phyloP scores from a whole-genome alignment of 2,888 invertebrate species.

The Mesorhabditis sp. region DNA sequence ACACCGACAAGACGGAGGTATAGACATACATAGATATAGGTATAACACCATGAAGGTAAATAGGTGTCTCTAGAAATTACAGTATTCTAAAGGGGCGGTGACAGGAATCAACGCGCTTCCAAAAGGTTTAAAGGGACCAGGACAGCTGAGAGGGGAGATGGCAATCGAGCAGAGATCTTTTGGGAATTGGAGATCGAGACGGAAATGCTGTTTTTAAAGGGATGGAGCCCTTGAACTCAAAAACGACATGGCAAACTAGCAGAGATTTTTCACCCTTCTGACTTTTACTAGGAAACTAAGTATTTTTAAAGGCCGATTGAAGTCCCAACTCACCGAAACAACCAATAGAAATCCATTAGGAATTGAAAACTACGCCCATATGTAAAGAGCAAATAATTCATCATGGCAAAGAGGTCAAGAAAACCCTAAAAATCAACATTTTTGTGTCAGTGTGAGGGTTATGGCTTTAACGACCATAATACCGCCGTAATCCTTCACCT shows the following conservation, averaged over 20 bases:
- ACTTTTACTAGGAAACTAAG: too few species aligned
- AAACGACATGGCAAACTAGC: too few species aligned
- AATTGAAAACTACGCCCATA: constrained; percentile 1
- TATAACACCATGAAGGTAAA: neutral
- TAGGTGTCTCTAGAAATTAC: neutral
- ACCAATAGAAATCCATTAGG: neutral
- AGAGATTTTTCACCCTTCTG: too few species aligned
- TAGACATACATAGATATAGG: neutral
- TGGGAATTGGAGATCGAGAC: too few species aligned
- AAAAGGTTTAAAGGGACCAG: too few species aligned
- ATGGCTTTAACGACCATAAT: too few species aligned
- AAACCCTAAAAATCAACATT: neutral
- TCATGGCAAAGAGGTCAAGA: neutral
- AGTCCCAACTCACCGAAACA: neutral
- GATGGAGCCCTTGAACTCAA: too few species aligned
- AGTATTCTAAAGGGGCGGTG: neutral
- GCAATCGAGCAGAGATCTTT: too few species aligned
- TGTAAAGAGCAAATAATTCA: neutral
- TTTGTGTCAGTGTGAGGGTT: neutral
- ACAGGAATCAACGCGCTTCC: too few species aligned
- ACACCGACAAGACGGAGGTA: constrained; percentile 4
- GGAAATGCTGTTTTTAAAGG: too few species aligned
- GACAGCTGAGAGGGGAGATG: too few species aligned
- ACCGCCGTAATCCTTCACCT: neutral
- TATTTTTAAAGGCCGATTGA: too few species aligned